Conservation (phyloP, 2,797 vertebrate species). For the Chelonia mydas region DNA sequence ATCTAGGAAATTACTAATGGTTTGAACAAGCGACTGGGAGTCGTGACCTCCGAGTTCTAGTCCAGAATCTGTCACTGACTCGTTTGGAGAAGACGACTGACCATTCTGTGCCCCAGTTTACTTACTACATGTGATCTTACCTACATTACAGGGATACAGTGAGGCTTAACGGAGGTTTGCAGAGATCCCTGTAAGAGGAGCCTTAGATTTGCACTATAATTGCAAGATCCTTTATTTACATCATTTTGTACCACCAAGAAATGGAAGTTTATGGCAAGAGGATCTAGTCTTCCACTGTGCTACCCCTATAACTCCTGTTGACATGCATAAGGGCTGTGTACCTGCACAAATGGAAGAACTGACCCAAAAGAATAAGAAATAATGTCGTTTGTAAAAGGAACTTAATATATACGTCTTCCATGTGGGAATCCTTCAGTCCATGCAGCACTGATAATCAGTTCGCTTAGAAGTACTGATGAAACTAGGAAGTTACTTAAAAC, state of each 20-base stretch:
- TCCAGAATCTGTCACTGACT: not conserved
- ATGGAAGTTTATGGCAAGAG: not conserved
- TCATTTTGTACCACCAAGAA: constrained; percentile 28
- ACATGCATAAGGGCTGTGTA: not conserved
- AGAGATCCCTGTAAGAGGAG: not conserved
- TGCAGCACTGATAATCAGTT: constrained; percentile 47
- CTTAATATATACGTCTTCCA: constrained; percentile 23
- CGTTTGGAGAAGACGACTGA: not conserved
- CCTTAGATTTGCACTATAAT: not conserved
- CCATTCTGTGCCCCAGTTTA: not conserved
- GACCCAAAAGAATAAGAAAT: not conserved
- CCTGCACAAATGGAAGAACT: not conserved
- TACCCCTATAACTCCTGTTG: not conserved
- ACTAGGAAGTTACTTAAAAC: not conserved
- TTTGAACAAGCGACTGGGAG: not conserved
- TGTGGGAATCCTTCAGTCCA: constrained; percentile 58
- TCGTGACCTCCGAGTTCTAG: not conserved
- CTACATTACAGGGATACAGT: accelerated
- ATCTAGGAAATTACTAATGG: not conserved
- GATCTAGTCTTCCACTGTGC: not conserved
- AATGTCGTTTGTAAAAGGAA: constrained; percentile 56
- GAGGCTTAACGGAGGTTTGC: not conserved
- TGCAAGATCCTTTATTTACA: not conserved
- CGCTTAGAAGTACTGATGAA: constrained; percentile 44
- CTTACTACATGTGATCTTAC: not conserved